A percentile compares a stretch with the other conserved stretches of the same genome.
Evolutionary conservation across 35 echinoderm and acorn worm genomes (phyloP).

Genomic region (Hemicentrotus pulcherrimus): DNA sequence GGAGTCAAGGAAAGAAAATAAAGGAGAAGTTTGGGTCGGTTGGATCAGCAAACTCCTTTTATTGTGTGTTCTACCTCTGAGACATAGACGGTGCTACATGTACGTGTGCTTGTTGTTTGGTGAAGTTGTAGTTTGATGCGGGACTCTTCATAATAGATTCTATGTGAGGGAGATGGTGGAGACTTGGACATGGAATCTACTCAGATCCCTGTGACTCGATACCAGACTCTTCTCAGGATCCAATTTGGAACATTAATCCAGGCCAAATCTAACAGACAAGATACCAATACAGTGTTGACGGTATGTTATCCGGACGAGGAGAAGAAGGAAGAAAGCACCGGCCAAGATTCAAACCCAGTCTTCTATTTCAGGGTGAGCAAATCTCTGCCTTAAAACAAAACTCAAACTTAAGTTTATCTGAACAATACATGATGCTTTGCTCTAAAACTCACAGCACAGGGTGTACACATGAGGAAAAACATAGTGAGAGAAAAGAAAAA

Average conservation of each 20-base stretch:
- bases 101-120: neutral
- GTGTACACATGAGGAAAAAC: no score
- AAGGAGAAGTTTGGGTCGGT: neutral
- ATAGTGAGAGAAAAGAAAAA: no score
- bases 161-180: neutral
- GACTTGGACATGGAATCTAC: neutral
- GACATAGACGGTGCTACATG: neutral
- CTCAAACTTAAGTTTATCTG: no score
- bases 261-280: neutral
- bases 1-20: constrained; percentile 12
- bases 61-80: neutral
- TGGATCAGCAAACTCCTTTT: neutral
- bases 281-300: neutral
- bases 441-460: no score
- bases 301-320: neutral
- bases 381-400: no score
- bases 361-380: neutral
- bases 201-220: neutral
- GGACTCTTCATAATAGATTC: neutral
- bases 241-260: constrained; percentile 19
- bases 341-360: neutral
- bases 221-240: neutral
- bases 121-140: neutral
- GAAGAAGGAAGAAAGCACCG: neutral
- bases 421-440: no score